A percentile compares a stretch with the other conserved stretches of the same genome.
phyloP scores from a whole-genome alignment of 2,888 invertebrate species.

The Xestoiulus laeticollis region DNA sequence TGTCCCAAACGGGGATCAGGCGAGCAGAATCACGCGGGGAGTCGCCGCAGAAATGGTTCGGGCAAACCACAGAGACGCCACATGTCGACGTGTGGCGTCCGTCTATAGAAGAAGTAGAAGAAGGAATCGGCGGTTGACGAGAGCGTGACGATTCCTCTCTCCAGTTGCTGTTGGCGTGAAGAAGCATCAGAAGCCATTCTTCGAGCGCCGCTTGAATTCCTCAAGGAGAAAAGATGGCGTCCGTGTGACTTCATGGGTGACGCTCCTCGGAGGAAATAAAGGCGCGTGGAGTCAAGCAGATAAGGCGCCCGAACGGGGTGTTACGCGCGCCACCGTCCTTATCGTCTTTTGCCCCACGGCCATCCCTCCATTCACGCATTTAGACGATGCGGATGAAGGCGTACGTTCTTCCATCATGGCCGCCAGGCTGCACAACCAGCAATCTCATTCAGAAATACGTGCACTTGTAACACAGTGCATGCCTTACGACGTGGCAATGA shows the following conservation, averaged over 20 bases:
- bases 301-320: slow-evolving; percentile 10
- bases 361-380: neutral
- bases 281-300: slow-evolving; percentile 37
- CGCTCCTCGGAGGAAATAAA: neutral
- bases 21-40: neutral
- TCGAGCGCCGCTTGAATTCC: slow-evolving; percentile 11
- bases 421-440: neutral
- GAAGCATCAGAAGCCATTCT: neutral
- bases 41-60: neutral
- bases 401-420: neutral
- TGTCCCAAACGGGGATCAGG: too few relatives aligned
- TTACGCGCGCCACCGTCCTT: slow-evolving; percentile 23
- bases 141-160: neutral
- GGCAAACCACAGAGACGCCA: neutral
- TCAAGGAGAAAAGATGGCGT: slow-evolving; percentile 12
- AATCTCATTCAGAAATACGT: neutral
- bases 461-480: too few relatives aligned
- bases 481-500: too few relatives aligned
- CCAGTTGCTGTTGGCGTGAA: neutral
- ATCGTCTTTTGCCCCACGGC: neutral
- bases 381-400: neutral
- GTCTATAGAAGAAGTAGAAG: neutral
- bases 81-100: slow-evolving; percentile 4
- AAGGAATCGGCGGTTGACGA: neutral
- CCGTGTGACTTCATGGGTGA: slow-evolving; percentile 22